These are phyloP conservation scores for Philereme transversata DNA, from an alignment of 2,888 invertebrate species.

Conservation along the genomic window DNA sequence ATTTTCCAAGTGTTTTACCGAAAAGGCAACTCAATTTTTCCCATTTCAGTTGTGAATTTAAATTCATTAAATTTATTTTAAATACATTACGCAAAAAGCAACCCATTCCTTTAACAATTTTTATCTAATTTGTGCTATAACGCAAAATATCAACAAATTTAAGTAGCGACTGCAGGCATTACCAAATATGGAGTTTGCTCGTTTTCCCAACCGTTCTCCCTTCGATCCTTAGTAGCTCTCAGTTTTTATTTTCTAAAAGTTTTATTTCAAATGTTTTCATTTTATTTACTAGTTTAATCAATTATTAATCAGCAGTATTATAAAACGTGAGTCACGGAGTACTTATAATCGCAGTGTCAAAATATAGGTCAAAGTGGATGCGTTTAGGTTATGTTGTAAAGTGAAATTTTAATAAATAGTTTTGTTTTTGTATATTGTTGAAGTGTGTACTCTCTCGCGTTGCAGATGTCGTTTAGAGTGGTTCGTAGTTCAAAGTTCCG, in stretches of 20 bases:
- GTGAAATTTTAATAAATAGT: slow-evolving; percentile 64
- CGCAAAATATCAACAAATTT: slow-evolving; percentile 46
- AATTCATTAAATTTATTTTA: slow-evolving; percentile 29
- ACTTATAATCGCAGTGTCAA: slow-evolving; percentile 68
- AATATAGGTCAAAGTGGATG: slow-evolving; percentile 76
- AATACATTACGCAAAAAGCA: not conserved
- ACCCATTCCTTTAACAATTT: slow-evolving; percentile 5
- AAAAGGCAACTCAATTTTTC: slow-evolving; percentile 44
- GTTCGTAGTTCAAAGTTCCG: slow-evolving; percentile 99
- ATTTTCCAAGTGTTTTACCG: slow-evolving; percentile 42
- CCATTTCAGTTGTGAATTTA: slow-evolving; percentile 27
- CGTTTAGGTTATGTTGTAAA: slow-evolving; percentile 78
- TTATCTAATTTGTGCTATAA: not conserved
- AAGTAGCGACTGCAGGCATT: slow-evolving; percentile 82
- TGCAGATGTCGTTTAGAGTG: slow-evolving; percentile 97
- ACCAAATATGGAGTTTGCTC: slow-evolving; percentile 88
- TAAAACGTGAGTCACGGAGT: slow-evolving; percentile 73
- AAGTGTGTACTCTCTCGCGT: slow-evolving; percentile 73
- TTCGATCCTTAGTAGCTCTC: slow-evolving; percentile 82
- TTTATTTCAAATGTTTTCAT: slow-evolving; percentile 79
- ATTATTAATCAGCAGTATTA: slow-evolving; percentile 63
- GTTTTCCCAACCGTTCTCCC: slow-evolving; percentile 85
- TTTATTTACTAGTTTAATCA: slow-evolving; percentile 72
- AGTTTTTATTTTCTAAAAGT: slow-evolving; percentile 73
- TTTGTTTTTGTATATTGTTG: slow-evolving; percentile 67